phyloP scores from a whole-genome alignment of 1,140 invertebrate species.

The Centruroides sculpturatus region DNA sequence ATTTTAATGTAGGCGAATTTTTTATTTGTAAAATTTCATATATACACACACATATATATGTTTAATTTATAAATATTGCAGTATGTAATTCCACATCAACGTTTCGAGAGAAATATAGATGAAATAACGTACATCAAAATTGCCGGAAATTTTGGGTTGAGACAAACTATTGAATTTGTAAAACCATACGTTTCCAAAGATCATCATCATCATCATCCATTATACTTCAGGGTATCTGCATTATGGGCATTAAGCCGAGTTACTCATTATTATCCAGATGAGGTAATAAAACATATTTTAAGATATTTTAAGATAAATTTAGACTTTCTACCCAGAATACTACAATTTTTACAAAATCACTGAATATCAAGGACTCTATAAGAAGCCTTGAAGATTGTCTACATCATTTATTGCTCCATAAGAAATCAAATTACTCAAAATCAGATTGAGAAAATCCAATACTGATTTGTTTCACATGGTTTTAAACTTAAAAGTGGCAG shows the following conservation, averaged over 20 bases:
- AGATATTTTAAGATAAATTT: too few relatives aligned
- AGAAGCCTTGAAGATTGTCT: too few relatives aligned
- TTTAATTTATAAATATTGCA: background rate
- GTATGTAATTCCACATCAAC: background rate
- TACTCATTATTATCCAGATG: slow-evolving; percentile 6
- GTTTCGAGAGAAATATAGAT: background rate
- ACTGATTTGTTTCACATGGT: too few relatives aligned
- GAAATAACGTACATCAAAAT: slow-evolving; percentile 2
- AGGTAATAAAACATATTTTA: background rate
- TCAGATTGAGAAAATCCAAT: too few relatives aligned
- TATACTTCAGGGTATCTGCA: background rate
- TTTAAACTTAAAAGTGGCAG: too few relatives aligned
- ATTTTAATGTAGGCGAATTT: slow-evolving; percentile 5
- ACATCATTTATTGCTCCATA: too few relatives aligned
- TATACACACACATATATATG: background rate
- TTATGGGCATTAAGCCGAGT: slow-evolving; percentile 4
- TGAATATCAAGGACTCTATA: too few relatives aligned
- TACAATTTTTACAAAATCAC: too few relatives aligned
- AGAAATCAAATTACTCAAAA: too few relatives aligned
- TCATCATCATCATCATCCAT: background rate
- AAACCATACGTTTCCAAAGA: slow-evolving; percentile 4
- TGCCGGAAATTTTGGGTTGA: slow-evolving; percentile 6
- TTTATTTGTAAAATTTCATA: background rate
- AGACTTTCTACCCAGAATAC: too few relatives aligned
- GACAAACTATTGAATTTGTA: slow-evolving; percentile 3